Percentiles rank a stretch among this genome's conserved stretches.
These are phyloP conservation scores for Drosophila eugracilis DNA, from an alignment of 1,140 invertebrate species.

Conservation along the genomic window DNA sequence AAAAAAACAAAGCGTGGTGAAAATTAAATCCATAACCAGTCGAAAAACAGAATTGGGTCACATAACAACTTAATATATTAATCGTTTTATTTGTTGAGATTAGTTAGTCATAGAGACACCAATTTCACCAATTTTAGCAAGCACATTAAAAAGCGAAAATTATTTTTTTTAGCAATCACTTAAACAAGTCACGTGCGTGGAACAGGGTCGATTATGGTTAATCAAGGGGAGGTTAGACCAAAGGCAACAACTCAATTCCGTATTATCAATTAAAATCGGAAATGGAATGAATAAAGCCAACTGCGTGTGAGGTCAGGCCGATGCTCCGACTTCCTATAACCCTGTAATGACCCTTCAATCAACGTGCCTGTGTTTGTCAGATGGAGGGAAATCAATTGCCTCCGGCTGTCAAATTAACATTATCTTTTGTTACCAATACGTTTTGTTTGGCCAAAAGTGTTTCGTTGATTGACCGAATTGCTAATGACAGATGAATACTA, in stretches of 20 bases:
- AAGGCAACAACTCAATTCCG: conserved; percentile 43
- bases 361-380: conserved; percentile 32
- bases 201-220: conserved; percentile 55
- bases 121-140: conserved; percentile 28
- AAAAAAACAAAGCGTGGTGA: background rate
- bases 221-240: conserved; percentile 60
- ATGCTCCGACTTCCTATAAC: conserved; percentile 40
- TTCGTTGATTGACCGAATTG: conserved; percentile 46
- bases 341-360: conserved; percentile 56
- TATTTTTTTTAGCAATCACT: conserved; percentile 46
- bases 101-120: conserved; percentile 1
- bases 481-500: conserved; percentile 38
- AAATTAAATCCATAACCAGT: conserved; percentile 1
- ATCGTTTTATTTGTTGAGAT: conserved; percentile 15
- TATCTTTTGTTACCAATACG: conserved; percentile 32
- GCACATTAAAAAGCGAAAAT: conserved; percentile 26
- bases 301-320: conserved; percentile 33
- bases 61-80: conserved; percentile 1
- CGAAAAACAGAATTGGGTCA: conserved; percentile 24
- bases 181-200: conserved; percentile 63
- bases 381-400: conserved; percentile 40
- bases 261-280: conserved; percentile 52
- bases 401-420: conserved; percentile 52
- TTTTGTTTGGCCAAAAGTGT: conserved; percentile 36
- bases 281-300: conserved; percentile 38